Evolutionary conservation across 92 coral and sea anemone genomes (phyloP), one percentile per base, ranked within the genome.

Genomic region (Heliopora coerulea): DNA sequence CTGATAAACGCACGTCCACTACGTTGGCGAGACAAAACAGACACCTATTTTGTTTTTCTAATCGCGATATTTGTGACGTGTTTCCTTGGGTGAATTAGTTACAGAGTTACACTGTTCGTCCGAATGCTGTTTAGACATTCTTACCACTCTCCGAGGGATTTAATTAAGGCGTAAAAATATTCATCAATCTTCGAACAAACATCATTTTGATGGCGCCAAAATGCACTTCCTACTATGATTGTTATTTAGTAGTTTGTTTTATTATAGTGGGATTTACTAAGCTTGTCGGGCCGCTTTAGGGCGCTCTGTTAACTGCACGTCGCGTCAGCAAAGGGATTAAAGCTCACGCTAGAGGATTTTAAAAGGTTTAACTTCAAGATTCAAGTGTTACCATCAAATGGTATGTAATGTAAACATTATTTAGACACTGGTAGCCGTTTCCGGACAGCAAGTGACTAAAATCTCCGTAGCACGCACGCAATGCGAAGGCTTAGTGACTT

Each of bases 191-290:
- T 54, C 26, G 24, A 17, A 17, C 63, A 70, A 70, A 70, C 19
- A 70, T 44, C 63, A 24, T n/a, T 52, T n/a, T 29, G 62, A 70
- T 33, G 62, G 28, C 46, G 8, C 48, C 77, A 56, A 58, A 13
- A 52, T 48, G 63, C n/a, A 70, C 54, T 52, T 70, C 77, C 64
- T 62, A 70, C 35, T 70, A 52, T 54, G 20, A 70, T 70, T 70
- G 62, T 50, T 70, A 32, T 70, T 70, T 70, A 70, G 54, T 70
- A 18, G 63, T 50, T 70, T 70, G 77, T 70, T 70, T 70, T 56
- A 20, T 30, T 33, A 56, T 31, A 8, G 48, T 34, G 28, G 59
- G 77, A 70, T 70, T 70, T 70, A 62, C 62, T 35, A 7, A 20
- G 40, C 40, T 37, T 70, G 77, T 50, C 77, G 64, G 75, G 77